Evolutionary conservation across 2,888 invertebrate species (phyloP).

Genomic region (Exocentrus adspersus): DNA sequence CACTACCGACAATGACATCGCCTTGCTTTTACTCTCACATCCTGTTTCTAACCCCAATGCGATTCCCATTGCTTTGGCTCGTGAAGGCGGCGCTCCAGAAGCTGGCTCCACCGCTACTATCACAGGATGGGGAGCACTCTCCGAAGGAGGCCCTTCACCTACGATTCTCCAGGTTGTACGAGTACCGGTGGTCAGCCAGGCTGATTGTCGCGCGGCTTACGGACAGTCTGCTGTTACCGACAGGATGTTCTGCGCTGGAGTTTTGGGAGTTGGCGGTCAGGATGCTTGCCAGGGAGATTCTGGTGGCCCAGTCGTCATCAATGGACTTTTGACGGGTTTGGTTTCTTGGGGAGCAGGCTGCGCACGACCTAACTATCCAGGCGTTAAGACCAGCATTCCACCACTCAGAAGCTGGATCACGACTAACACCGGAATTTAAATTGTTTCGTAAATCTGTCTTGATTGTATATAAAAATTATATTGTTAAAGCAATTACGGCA

Average conservation of each 20-base stretch:
- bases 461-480: no score
- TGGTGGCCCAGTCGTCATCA: constrained; percentile 40
- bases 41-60: constrained; percentile 33
- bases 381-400: constrained; percentile 42
- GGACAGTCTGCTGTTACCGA: constrained; percentile 51
- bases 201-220: constrained; percentile 14
- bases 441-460: no score
- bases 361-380: constrained; percentile 41
- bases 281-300: constrained; percentile 65
- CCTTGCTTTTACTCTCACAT: not conserved
- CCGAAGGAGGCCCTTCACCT: constrained; percentile 7
- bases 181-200: constrained; percentile 31
- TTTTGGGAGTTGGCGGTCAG: constrained; percentile 64
- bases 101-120: not conserved
- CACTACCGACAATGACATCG: constrained; percentile 25
- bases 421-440: not conserved
- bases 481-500: no score
- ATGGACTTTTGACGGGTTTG: constrained; percentile 30
- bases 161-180: constrained; percentile 27
- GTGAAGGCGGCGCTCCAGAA: not conserved
- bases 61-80: constrained; percentile 58
- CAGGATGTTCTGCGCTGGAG: constrained; percentile 69
- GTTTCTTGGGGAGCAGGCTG: constrained; percentile 41
- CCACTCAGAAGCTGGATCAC: constrained; percentile 26
- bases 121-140: constrained; percentile 26